Percentiles rank a stretch among this genome's conserved stretches.
These are phyloP conservation scores for Papilio protenor DNA, from an alignment of 2,888 invertebrate genomes.

Conservation along the genomic window DNA sequence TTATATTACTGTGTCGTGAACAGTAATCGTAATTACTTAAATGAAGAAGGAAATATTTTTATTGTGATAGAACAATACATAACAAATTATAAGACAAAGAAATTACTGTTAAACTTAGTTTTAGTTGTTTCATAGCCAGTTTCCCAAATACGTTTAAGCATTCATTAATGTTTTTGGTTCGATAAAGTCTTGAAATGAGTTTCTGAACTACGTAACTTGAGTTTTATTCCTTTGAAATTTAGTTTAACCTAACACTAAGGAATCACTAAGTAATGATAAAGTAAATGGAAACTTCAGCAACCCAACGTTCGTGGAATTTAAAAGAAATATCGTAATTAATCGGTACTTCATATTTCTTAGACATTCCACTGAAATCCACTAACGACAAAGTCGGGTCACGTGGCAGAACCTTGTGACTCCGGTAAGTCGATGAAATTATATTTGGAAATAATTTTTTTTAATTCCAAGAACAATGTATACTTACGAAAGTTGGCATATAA, in stretches of 20 bases:
- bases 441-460: conserved; percentile 20
- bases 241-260: too few relatives aligned
- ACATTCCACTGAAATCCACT: not conserved
- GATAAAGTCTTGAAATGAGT: too few relatives aligned
- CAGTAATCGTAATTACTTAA: not conserved
- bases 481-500: conserved; percentile 11
- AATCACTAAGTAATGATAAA: too few relatives aligned
- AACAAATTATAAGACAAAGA: not conserved
- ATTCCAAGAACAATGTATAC: not conserved
- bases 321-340: not conserved
- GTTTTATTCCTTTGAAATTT: too few relatives aligned
- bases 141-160: too few relatives aligned
- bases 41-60: not conserved
- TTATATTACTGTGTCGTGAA: not conserved
- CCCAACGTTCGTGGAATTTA: not conserved
- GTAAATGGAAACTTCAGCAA: too few relatives aligned
- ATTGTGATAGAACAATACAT: not conserved
- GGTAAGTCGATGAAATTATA: conserved; percentile 2
- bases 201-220: too few relatives aligned
- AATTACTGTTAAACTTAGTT: not conserved
- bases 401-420: conserved; percentile 19
- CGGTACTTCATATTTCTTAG: not conserved
- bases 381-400: conserved; percentile 32
- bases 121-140: not conserved
- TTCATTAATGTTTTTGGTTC: too few relatives aligned